Evolutionary conservation across 2,113 vertebrate genomes (phyloP), one percentile per base, ranked within the genome.

Genomic region (Lasiurus cinereus): DNA sequence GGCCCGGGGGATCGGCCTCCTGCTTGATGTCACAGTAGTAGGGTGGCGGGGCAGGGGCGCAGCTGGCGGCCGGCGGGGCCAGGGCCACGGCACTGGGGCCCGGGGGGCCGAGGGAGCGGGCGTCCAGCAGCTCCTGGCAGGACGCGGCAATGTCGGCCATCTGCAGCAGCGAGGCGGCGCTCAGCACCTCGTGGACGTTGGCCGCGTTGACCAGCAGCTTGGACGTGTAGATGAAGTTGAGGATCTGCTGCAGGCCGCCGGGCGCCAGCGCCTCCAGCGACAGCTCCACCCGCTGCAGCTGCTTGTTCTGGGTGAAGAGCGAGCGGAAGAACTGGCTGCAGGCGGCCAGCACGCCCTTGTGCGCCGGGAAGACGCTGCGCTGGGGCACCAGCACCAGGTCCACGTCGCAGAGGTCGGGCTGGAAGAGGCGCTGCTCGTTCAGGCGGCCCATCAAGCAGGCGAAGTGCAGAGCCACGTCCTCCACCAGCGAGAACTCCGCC

Each of bases 401-500:
- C 79, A 99, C 99, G 98, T 99, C 99, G 2, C 99, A 99, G 97
- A 99, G 98, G 98, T 99, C 98, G 3, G 99, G 99, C 97, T 99
- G 99, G 98, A 99, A 99, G 97, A 99, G 99, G 97, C 99, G 99
- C 97, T 99, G 99, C 98, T 99, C 98, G 18, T 99, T 99, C 98
- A 99, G 98, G 97, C 99, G 99, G 99, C 99, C 99, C 99, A 99
- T 99, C 98, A 99, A 99, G 99, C 98, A 99, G 94, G 99, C 99
- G 95, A 99, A 99, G 98, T 99, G 99, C 97, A 99, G 98, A 36
- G 99, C 99, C 97, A 99, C 99, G 99, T 99, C 99, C 98, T 99
- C 99, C 98, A 99, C 99, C 98, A 99, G 98, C 97, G 99, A 99
- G 98, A 99, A 99, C 98, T 99, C 99, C 39, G 99, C 98, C 95